Percentiles rank a stretch among this genome's conserved stretches.
phyloP scores from a whole-genome alignment of 2,888 invertebrate species.

The Dinocampus coccinellae region DNA sequence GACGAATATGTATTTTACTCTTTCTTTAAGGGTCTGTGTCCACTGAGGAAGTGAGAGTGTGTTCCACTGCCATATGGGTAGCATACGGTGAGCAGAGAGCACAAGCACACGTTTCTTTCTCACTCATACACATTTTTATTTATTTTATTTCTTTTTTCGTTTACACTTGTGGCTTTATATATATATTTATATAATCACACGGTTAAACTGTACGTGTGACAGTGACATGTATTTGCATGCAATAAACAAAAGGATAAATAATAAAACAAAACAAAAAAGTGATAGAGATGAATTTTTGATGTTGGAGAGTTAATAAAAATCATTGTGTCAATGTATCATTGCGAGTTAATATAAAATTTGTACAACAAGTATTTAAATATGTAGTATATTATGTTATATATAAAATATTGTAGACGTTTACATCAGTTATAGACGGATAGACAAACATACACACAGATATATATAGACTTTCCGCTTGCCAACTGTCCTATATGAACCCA shows the following conservation, averaged over 20 bases:
- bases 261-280: not conserved
- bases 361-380: no score
- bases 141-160: constrained; percentile 45
- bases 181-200: no score
- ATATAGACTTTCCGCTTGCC: constrained; percentile 62
- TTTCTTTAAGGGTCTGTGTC: not conserved
- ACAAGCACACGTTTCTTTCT: constrained; percentile 27
- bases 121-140: not conserved
- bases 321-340: no score
- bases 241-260: constrained; percentile 31
- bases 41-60: constrained; percentile 47
- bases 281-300: no score
- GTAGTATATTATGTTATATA: no score
- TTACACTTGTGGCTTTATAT: constrained; percentile 43
- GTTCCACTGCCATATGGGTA: constrained; percentile 65
- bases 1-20: not conserved
- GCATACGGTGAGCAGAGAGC: constrained; percentile 69
- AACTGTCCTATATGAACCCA: constrained; percentile 67
- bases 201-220: no score
- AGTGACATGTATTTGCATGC: no score
- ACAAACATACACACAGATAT: not conserved
- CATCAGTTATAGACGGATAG: constrained; percentile 24
- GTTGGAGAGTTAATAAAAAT: no score
- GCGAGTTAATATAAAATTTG: no score
- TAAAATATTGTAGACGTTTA: constrained; percentile 6